Percentiles rank a stretch among this genome's conserved stretches.
phyloP scores from a whole-genome alignment of 30 jellyfish, hydroid and myxozoan species.

The Haliclystus octoradiatus region DNA sequence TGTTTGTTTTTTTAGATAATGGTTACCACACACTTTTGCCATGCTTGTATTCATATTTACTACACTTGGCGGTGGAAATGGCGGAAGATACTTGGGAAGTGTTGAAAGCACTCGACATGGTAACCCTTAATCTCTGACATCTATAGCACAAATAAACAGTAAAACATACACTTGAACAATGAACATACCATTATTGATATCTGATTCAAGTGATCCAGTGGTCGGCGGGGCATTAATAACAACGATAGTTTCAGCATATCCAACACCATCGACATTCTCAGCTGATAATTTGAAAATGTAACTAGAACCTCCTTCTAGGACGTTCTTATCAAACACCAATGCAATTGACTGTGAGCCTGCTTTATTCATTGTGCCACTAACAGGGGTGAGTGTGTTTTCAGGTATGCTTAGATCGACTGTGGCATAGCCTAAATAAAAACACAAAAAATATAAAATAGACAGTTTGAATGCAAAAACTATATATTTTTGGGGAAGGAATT shows the following conservation, averaged over 20 bases:
- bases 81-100: too few relatives aligned
- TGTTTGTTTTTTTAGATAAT: too few relatives aligned
- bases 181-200: slow-evolving; percentile 12
- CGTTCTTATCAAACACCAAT: slow-evolving; percentile 16
- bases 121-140: too few relatives aligned
- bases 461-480: too few relatives aligned
- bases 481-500: too few relatives aligned
- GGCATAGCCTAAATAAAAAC: slow-evolving; percentile 22
- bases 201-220: slow-evolving; percentile 39
- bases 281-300: slow-evolving; percentile 39
- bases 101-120: too few relatives aligned
- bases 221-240: slow-evolving; percentile 56
- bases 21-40: too few relatives aligned
- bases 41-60: too few relatives aligned
- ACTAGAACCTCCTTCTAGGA: slow-evolving; percentile 31
- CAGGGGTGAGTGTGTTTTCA: slow-evolving; percentile 19
- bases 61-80: too few relatives aligned
- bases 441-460: not conserved
- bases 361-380: slow-evolving; percentile 15
- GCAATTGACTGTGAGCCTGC: slow-evolving; percentile 28
- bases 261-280: slow-evolving; percentile 38
- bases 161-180: too few relatives aligned
- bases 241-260: slow-evolving; percentile 31
- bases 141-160: too few relatives aligned
- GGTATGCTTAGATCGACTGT: slow-evolving; percentile 34